Evolutionary conservation across 2,113 vertebrate species (phyloP).

Genomic region (western clawed frog (Xenopus tropicalis)): DNA sequence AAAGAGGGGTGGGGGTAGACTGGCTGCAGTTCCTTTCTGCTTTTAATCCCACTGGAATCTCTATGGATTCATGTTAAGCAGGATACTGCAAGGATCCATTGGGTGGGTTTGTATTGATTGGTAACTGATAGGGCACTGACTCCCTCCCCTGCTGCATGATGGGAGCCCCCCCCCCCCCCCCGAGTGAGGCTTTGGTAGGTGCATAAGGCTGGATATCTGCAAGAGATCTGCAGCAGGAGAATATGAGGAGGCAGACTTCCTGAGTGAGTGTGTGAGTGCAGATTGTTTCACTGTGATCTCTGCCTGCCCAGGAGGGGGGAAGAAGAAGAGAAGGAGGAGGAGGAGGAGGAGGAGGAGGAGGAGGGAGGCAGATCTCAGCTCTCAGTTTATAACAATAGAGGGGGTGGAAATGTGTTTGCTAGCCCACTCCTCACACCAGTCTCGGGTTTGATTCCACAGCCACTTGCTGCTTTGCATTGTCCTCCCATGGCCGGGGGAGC

Average conservation of each 20-base stretch:
- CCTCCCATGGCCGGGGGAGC: constrained; percentile 7
- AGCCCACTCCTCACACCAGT: not conserved
- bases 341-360: constrained; percentile 47
- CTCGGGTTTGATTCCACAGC: constrained; percentile 5
- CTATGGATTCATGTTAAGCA: constrained; percentile 15
- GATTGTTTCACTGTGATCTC: constrained; percentile 21
- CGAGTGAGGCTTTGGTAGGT: not conserved
- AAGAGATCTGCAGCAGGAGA: constrained; percentile 15
- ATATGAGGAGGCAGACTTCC: constrained; percentile 13
- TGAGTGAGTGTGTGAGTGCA: constrained; percentile 4
- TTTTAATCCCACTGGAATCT: constrained; percentile 39
- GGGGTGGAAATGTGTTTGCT: constrained; percentile 39
- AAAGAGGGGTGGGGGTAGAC: constrained; percentile 4
- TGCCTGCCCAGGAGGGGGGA: constrained; percentile 33
- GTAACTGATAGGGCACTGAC: not conserved
- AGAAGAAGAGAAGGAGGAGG: constrained; percentile 44
- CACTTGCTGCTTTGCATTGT: constrained; percentile 3
- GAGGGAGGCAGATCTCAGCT: constrained; percentile 3
- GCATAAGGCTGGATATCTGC: constrained; percentile 6
- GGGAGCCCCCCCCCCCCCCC: not conserved
- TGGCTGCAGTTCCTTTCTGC: constrained; percentile 46
- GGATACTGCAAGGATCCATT: constrained; percentile 18
- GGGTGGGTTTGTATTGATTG: not conserved
- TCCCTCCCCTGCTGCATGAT: not conserved
- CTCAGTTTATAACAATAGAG: constrained; percentile 35